phyloP scores from a whole-genome alignment of 1,140 invertebrate genomes.

The Orchesella cincta region DNA sequence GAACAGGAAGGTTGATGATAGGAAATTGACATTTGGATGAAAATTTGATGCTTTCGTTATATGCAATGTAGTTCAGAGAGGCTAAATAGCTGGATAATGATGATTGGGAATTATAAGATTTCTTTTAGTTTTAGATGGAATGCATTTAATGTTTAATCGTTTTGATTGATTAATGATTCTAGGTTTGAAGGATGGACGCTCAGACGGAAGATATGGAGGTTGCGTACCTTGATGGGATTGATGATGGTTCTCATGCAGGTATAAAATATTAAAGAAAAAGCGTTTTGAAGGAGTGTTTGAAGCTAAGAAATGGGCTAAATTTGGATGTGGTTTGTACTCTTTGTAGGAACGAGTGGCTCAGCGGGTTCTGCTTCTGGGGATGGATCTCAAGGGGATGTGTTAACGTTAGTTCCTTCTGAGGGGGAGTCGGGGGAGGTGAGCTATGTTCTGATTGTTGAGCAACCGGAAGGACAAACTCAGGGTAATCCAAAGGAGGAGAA shows the following conservation, averaged over 20 bases:
- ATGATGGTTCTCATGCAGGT: too few species aligned
- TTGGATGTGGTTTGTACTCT: too few species aligned
- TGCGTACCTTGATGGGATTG: constrained; percentile 42
- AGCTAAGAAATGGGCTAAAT: too few species aligned
- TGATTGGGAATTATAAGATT: not conserved
- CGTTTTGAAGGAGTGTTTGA: too few species aligned
- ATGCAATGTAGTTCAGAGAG: not conserved
- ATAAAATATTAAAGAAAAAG: too few species aligned
- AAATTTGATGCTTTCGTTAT: not conserved
- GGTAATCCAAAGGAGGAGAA: constrained; percentile 53
- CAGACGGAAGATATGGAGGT: constrained; percentile 42
- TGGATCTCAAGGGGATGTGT: constrained; percentile 58
- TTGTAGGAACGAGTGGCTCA: not conserved
- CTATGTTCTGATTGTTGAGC: constrained; percentile 85
- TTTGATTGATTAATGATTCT: not conserved
- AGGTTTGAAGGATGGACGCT: constrained; percentile 35
- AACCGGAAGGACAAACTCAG: constrained; percentile 62
- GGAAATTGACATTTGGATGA: not conserved
- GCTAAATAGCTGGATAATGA: not conserved
- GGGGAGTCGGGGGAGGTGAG: constrained; percentile 77
- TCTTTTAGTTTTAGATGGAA: not conserved
- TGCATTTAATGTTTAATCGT: not conserved
- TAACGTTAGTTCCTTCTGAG: constrained; percentile 82
- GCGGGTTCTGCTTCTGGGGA: constrained; percentile 26
- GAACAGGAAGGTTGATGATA: not conserved